Conservation (phyloP, 2,888 invertebrate genomes). For the Agrotis clavis region DNA sequence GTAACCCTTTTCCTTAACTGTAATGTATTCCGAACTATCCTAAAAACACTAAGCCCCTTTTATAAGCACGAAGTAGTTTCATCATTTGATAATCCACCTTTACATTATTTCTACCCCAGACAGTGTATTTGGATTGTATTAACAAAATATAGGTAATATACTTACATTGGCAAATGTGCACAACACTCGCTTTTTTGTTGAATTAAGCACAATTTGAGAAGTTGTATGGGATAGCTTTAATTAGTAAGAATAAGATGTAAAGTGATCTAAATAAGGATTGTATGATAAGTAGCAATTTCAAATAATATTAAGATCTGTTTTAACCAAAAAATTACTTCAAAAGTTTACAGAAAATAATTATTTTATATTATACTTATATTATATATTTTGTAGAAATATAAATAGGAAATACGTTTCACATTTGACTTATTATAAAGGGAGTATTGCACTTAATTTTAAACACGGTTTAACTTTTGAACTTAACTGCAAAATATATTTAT, state of each 20-base stretch:
- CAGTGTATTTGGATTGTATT: slow-evolving; percentile 30
- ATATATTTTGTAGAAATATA: slow-evolving; percentile 59
- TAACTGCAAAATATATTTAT: slow-evolving; percentile 31
- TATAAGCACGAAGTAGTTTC: slow-evolving; percentile 48
- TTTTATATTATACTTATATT: slow-evolving; percentile 32
- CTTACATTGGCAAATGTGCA: slow-evolving; percentile 65
- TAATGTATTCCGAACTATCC: slow-evolving; percentile 13
- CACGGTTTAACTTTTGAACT: slow-evolving; percentile 40
- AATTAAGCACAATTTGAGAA: slow-evolving; percentile 86
- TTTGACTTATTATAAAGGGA: slow-evolving; percentile 24
- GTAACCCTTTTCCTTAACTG: slow-evolving; percentile 17
- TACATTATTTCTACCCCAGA: slow-evolving; percentile 19
- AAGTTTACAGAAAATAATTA: slow-evolving; percentile 12
- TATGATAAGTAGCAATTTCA: slow-evolving; percentile 67
- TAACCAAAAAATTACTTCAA: slow-evolving; percentile 50
- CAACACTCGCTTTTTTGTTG: slow-evolving; percentile 79
- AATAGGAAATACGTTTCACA: slow-evolving; percentile 50
- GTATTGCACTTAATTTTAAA: slow-evolving; percentile 49
- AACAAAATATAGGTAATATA: slow-evolving; percentile 40
- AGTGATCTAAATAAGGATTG: slow-evolving; percentile 75
- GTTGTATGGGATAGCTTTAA: slow-evolving; percentile 91
- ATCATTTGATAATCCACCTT: slow-evolving; percentile 41
- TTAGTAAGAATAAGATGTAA: slow-evolving; percentile 84
- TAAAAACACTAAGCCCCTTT: slow-evolving; percentile 37
- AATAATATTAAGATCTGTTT: slow-evolving; percentile 57